Base-by-base conservation (phyloP, 1,140 invertebrate genomes). In the Agrilus planipennis region DNA sequence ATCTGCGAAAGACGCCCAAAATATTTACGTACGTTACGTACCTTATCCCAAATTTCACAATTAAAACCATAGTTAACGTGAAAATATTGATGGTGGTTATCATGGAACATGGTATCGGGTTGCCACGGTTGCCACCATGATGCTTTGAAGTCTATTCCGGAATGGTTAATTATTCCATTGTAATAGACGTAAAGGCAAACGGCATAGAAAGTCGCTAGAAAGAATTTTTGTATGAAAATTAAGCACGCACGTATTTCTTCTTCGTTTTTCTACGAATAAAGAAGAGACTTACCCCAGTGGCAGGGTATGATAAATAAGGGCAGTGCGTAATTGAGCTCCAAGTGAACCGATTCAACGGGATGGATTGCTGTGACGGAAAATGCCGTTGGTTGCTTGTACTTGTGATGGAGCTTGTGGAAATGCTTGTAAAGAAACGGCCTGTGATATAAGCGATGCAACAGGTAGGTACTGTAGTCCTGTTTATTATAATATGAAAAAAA, bases 51-150 rank as follows among this genome's bases (percentile, higher is more conserved):
- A 38, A 76, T 45, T 14, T 58, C 63, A 49, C 75, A 74, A 52
- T 84, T 84, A 53, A 83, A 81, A 16, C 73, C 77, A 53, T 80
- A 83, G 55, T 84, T 84, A 41, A 78, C 75, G 50, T 84, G 79
- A 61, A 80, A 82, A 60, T 81, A 83, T 59, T 82, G 76, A 49
- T 84, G 81, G 53, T 84, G 81, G 53, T 83, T 75, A 51, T 84
- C 81, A 47, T 84, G 81, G 58, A 82, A 84, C 42, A 76, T 76
- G 1, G 76, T 75, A 47, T 78, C 72, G 0, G 79, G 79, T 58
- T 83, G 78, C 80, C 80, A 84, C 0, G 79, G 79, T 55, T 79
- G 76, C 78, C 77, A 82, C 81, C 80, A 84, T 17, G 70, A 60
- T 0, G 76, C 62, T 54, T 81, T 79, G 59, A 84, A 80, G 55